Base-by-base conservation (phyloP, 2,797 vertebrate species). In the Diplodus puntazzo region DNA sequence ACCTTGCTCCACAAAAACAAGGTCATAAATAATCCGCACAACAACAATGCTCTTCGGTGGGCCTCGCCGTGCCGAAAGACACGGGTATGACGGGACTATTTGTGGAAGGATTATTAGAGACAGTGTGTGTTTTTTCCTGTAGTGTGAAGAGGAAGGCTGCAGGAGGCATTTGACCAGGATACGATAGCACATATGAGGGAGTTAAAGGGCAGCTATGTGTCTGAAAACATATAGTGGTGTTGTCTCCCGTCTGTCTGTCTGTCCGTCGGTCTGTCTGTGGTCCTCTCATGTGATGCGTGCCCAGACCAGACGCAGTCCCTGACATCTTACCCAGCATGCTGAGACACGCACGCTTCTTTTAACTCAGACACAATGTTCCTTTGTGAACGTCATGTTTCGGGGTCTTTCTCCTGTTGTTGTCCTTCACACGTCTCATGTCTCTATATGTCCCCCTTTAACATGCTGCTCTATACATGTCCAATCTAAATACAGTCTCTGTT, bases 401-500 rank as follows among this genome's bases (percentile, higher is more conserved):
- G 42, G 39, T 39, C 39, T 48, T 67, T 59, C 30, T 9, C 42
- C 20, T 43, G 30, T 11, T 50, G 11, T 61, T 78, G 77, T 71
- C 81, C 69, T 83, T 86, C 66, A 69, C 27, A 3, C 7, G 68
- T 82, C 49, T 58, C 48, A n/a, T 46, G 57, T 72, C 60, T 34
- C 61, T 21, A 4, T 14, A 16, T n/a, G 63, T 20, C 34, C 25
- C 17, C 55, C 60, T 45, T 21, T 25, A 60, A 58, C 34, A 79
- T 53, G 48, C 68, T 72, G 62, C 16, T 65, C 48, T 16, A 50
- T 62, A 49, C 39, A 45, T 49, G 58, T 82, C 73, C 66, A 25
- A 69, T 90, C 87, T 88, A 91, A 92, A 89, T 86, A 68, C 67
- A 79, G 88, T 79, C 64, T 60, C 18, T 62, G 69, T 88, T 87